phyloP scores from a whole-genome alignment of 2,888 invertebrate species.

The Blastobasis adustella region DNA sequence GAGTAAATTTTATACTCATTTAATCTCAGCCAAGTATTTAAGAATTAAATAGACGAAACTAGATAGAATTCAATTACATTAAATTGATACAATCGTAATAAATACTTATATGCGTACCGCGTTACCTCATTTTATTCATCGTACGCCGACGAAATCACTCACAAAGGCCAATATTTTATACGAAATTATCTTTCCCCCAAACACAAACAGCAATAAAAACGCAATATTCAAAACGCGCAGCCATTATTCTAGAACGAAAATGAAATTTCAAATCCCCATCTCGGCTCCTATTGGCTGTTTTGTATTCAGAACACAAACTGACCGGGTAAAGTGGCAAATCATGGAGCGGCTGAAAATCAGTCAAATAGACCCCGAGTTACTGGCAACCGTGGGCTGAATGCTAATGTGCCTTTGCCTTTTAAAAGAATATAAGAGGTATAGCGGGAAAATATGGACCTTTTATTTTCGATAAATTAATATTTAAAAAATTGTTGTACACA shows the following conservation, averaged over 20 bases:
- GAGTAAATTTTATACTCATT: too few relatives aligned
- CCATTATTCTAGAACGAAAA: slow-evolving; percentile 57
- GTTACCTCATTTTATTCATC: too few relatives aligned
- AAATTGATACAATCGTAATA: too few relatives aligned
- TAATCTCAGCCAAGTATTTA: too few relatives aligned
- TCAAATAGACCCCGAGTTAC: slow-evolving; percentile 71
- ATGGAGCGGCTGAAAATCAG: slow-evolving; percentile 73
- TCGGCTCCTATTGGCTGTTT: slow-evolving; percentile 48
- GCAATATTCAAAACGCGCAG: slow-evolving; percentile 57
- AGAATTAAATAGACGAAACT: too few relatives aligned
- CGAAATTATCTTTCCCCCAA: slow-evolving; percentile 5
- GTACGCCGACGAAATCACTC: too few relatives aligned
- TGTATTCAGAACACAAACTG: slow-evolving; percentile 58
- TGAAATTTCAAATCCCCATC: slow-evolving; percentile 57
- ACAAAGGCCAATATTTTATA: neutral
- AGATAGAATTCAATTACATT: too few relatives aligned
- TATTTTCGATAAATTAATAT: too few relatives aligned
- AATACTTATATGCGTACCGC: too few relatives aligned
- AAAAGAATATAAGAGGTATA: slow-evolving; percentile 20
- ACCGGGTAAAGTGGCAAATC: slow-evolving; percentile 74
- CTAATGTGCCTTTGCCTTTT: slow-evolving; percentile 35
- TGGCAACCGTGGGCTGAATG: slow-evolving; percentile 48
- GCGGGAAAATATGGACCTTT: neutral
- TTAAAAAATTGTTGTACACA: too few relatives aligned
- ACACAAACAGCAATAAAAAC: slow-evolving; percentile 21